Base-by-base conservation (phyloP, 2,113 vertebrate genomes). In the Tamias sibiricus region DNA sequence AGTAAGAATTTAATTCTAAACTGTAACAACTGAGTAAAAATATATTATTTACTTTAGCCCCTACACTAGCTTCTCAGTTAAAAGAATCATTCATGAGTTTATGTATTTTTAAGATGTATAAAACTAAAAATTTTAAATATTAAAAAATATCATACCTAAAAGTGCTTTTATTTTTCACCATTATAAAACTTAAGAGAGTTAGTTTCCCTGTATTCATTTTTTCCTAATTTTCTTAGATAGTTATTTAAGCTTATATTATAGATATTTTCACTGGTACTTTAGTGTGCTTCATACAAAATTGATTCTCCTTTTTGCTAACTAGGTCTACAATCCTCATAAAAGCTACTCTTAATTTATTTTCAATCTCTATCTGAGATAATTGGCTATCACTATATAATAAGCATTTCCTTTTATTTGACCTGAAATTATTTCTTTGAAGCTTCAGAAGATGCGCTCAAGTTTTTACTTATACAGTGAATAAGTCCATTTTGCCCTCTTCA, bases 81-180 rank as follows among this genome's bases (percentile, higher is more conserved):
- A 77, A 95, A 83, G 84, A 79, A 80, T 84, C 22, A 64, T 57
- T 64, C 17, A 42, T 37, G 79, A 62, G 7, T 83, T 84, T 90
- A n/a, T 87, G 57, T 69, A 86, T 87, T 79, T 40, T 83, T 85
- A 96, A 93, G 37, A 87, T 32, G 66, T 17, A 75, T 20, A 87
- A 91, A 83, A 30, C 37, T 40, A 75, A 93, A 93, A 74, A 6
- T 71, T 64, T 72, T 76, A 89, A 89, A 85, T 49, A 80, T 9
- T 84, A 57, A 57, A 57, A 88, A 91, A 92, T 75, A 77, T 66
- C 26, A 66, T 6, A 89, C 10, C 11, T 80, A 84, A 79, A 93
- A 74, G 47, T 91, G n/a, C 14, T 94, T 96, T 93, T 42, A 76
- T 66, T 90, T 87, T 42, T 75, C 42, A 87, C 62, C 90, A 76